Percentiles rank a stretch among this genome's conserved stretches.
phyloP scores from a whole-genome alignment of 2,888 invertebrate species.

The Phortica okadai region DNA sequence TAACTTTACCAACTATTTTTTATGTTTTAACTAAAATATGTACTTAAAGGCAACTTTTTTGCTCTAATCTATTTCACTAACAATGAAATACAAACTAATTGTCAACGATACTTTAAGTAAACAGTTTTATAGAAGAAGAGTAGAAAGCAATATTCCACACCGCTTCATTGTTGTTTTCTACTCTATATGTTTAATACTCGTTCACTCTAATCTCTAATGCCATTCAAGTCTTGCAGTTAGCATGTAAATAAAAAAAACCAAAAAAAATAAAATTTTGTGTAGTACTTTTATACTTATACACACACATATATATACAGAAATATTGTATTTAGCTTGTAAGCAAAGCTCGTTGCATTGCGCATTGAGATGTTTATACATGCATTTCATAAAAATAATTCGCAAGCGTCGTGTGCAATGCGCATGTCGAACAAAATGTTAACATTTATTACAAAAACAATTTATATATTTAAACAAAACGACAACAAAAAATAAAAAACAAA shows the following conservation, averaged over 20 bases:
- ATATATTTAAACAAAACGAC: neutral
- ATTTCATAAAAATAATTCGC: neutral
- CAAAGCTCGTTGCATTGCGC: conserved; percentile 15
- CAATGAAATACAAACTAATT: neutral
- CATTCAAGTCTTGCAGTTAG: neutral
- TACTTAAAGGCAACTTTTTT: neutral
- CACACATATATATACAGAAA: conserved; percentile 5
- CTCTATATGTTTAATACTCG: neutral
- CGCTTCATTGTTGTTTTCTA: neutral
- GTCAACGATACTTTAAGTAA: neutral
- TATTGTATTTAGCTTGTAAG: conserved; percentile 22
- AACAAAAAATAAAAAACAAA: neutral
- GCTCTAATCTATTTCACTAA: neutral
- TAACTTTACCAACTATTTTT: neutral
- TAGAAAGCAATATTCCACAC: neutral
- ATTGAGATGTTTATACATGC: neutral
- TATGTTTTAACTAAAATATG: neutral
- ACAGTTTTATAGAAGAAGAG: too few species aligned
- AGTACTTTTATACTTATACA: conserved; percentile 18
- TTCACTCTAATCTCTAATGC: neutral
- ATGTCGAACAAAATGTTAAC: conserved; percentile 30
- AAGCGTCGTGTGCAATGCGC: neutral
- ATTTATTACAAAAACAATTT: conserved; percentile 13
- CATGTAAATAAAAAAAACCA: neutral
- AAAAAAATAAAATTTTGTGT: neutral